Conservation (phyloP, 2,113 vertebrate genomes). For the Pogona vitticeps region DNA sequence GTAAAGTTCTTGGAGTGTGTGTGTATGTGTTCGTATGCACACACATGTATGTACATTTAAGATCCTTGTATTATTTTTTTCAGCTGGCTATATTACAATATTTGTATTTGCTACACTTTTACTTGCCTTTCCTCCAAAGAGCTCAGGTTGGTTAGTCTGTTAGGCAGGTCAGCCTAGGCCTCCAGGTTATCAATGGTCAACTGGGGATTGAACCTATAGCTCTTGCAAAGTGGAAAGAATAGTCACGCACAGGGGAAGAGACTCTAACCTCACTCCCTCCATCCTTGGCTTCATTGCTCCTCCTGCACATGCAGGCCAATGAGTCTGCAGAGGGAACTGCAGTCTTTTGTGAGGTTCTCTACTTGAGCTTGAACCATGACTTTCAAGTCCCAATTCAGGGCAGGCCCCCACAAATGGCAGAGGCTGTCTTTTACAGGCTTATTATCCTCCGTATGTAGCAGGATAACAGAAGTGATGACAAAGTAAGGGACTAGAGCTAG, state of each 20-base stretch:
- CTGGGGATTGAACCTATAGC: background rate
- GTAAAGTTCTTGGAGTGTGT: background rate
- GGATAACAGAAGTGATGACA: background rate
- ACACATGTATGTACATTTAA: too few species aligned
- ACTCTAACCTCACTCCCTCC: too few species aligned
- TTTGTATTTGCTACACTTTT: background rate
- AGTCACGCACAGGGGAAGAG: too few species aligned
- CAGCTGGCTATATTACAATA: background rate
- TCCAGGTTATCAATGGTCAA: background rate
- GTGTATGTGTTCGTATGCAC: too few species aligned
- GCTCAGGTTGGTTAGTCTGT: background rate
- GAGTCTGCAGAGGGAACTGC: too few species aligned
- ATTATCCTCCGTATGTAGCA: too few species aligned
- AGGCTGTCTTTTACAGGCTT: too few species aligned
- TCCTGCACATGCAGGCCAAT: too few species aligned
- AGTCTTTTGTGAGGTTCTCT: background rate
- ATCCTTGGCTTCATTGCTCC: too few species aligned
- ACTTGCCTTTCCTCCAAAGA: background rate
- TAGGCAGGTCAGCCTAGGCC: background rate
- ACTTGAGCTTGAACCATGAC: background rate
- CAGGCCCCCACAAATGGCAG: too few species aligned
- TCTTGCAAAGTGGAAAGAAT: too few species aligned
- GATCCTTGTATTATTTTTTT: background rate
- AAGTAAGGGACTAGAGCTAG: too few species aligned
- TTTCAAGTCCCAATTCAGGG: background rate